Conservation (phyloP, 1,140 invertebrate genomes). For the Scaptodrosophila lebanonensis region DNA sequence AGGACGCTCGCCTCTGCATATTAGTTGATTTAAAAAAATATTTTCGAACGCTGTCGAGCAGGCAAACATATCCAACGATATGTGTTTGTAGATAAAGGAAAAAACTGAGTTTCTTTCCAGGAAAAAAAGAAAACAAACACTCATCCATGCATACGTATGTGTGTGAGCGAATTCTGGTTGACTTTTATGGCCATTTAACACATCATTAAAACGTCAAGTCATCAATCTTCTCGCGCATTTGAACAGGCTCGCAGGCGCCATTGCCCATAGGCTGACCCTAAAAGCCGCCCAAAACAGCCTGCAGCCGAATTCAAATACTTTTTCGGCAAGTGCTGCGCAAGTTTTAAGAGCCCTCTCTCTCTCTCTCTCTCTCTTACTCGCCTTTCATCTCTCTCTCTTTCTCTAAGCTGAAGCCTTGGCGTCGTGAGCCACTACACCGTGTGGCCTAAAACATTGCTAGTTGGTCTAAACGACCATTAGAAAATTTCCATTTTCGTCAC, state of each 20-base stretch:
- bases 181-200: slow-evolving; percentile 73
- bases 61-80: slow-evolving; percentile 44
- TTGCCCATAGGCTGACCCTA: slow-evolving; percentile 22
- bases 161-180: slow-evolving; percentile 32
- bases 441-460: neutral
- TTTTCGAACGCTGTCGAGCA: slow-evolving; percentile 52
- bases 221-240: slow-evolving; percentile 77
- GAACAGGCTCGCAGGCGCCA: slow-evolving; percentile 66
- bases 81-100: slow-evolving; percentile 36
- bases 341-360: no score
- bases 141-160: neutral
- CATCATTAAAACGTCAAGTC: slow-evolving; percentile 77
- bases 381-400: no score
- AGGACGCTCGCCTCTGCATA: slow-evolving; percentile 6
- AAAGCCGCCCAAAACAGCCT: slow-evolving; percentile 17
- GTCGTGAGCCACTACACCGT: slow-evolving; percentile 1
- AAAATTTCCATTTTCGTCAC: slow-evolving; percentile 77
- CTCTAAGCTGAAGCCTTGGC: no score
- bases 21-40: slow-evolving; percentile 64
- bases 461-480: slow-evolving; percentile 50
- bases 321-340: no score
- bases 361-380: no score
- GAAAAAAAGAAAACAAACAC: slow-evolving; percentile 13
- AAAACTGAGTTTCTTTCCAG: slow-evolving; percentile 5
- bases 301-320: neutral